phyloP scores from a whole-genome alignment of 2,113 vertebrate genomes.

The Pandion haliaetus region DNA sequence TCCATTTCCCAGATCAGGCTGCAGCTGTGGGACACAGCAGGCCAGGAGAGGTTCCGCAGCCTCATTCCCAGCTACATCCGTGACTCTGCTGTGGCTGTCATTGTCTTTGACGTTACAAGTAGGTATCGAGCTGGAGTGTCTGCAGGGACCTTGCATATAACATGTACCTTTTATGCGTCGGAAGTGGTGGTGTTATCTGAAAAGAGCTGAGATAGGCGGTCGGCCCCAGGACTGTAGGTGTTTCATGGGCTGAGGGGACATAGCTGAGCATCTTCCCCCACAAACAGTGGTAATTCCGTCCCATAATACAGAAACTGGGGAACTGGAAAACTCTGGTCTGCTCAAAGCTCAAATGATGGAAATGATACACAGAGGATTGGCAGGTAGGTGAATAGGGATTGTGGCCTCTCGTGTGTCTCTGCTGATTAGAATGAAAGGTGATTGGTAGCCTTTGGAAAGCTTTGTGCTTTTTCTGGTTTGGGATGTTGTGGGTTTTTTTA shows the following conservation, averaged over 20 bases:
- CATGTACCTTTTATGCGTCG: not conserved
- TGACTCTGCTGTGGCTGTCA: conserved; percentile 89
- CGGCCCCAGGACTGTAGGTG: not conserved
- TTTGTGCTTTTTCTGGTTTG: not conserved
- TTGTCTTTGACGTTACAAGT: conserved; percentile 94
- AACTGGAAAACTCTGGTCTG: not conserved
- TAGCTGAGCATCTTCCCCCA: not conserved
- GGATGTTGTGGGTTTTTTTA: not conserved
- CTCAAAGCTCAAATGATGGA: not conserved
- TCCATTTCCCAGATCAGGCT: conserved; percentile 75
- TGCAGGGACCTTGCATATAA: conserved; percentile 8
- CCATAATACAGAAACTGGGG: not conserved
- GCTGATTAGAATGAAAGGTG: not conserved
- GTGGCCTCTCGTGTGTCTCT: not conserved
- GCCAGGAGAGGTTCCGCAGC: conserved; percentile 91
- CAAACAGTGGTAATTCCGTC: not conserved
- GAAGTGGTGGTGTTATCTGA: not conserved
- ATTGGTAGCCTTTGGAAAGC: not conserved
- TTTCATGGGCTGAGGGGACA: not conserved
- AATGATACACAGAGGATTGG: not conserved
- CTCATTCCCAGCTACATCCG: conserved; percentile 94
- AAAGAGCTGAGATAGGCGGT: not conserved
- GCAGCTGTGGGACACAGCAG: conserved; percentile 92
- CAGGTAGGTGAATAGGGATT: not conserved
- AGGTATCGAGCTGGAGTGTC: conserved; percentile 77